phyloP scores from a whole-genome alignment of 2,113 vertebrate species.

The Toxostoma redivivum region DNA sequence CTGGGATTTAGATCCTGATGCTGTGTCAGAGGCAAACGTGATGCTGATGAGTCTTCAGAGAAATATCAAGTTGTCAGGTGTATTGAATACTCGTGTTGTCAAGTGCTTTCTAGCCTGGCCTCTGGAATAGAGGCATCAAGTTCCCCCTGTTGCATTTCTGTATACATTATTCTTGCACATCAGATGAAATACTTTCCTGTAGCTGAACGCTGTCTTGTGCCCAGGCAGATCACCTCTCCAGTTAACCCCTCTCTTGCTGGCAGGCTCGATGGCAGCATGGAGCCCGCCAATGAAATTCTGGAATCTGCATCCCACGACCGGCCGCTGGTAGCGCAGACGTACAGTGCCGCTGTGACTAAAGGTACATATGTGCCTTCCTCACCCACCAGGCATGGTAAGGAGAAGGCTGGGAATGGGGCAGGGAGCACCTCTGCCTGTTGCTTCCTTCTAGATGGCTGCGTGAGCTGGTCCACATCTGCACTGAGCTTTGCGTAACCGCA shows the following conservation, averaged over 20 bases:
- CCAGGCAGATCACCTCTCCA: background rate
- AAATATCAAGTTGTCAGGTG: background rate
- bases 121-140: background rate
- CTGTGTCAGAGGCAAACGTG: background rate
- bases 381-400: constrained; percentile 76
- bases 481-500: background rate
- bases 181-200: background rate
- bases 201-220: background rate
- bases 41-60: background rate
- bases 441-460: background rate
- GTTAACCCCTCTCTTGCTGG: background rate
- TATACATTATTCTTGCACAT: background rate
- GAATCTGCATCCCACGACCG: constrained; percentile 92
- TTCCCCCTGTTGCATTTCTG: background rate
- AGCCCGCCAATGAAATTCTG: constrained; percentile 90
- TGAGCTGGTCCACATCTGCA: background rate
- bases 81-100: background rate
- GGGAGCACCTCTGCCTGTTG: background rate
- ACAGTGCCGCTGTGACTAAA: constrained; percentile 84
- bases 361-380: constrained; percentile 77
- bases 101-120: background rate
- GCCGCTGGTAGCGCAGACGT: constrained; percentile 86
- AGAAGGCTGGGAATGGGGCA: background rate
- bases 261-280: constrained; percentile 93
- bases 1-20: background rate